A percentile compares a stretch with the other conserved stretches of the same genome.
These are phyloP conservation scores for Tryphoninae sp. DNA, from an alignment of 2,888 invertebrate genomes.

Conservation along the genomic window DNA sequence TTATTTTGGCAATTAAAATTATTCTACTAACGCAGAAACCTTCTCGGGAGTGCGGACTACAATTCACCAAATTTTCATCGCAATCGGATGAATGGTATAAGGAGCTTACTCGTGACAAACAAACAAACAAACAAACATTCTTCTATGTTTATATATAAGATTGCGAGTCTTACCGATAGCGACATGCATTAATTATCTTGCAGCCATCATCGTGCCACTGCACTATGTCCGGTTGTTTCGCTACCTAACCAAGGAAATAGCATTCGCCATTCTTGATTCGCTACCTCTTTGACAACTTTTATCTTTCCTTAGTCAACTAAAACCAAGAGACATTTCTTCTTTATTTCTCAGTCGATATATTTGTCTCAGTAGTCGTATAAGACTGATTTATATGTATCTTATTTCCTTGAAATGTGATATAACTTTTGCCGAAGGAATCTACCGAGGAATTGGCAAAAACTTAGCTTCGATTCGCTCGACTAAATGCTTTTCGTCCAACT, in stretches of 20 bases:
- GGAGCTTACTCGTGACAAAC: no score
- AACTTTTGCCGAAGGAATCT: not conserved
- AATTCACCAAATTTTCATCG: no score
- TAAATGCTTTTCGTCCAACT: conserved; percentile 63
- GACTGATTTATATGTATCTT: not conserved
- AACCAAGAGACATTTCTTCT: no score
- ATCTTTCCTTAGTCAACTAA: not conserved
- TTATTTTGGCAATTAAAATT: no score
- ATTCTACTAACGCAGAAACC: no score
- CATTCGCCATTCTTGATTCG: not conserved
- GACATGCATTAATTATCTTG: conserved; percentile 77
- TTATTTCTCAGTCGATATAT: no score
- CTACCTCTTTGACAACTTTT: not conserved
- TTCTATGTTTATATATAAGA: no score
- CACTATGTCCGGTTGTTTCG: no score
- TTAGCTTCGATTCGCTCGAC: conserved; percentile 19
- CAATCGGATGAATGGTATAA: no score
- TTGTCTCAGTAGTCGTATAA: no score
- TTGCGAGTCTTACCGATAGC: not conserved
- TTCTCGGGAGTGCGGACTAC: no score
- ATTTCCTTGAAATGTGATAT: conserved; percentile 1
- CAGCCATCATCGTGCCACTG: conserved; percentile 54
- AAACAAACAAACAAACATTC: no score
- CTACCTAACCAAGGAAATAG: not conserved
- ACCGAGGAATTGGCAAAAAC: conserved; percentile 20